These are phyloP conservation scores for Palythoa grandis DNA, from an alignment of 92 coral and sea anemone species.

Conservation along the genomic window DNA sequence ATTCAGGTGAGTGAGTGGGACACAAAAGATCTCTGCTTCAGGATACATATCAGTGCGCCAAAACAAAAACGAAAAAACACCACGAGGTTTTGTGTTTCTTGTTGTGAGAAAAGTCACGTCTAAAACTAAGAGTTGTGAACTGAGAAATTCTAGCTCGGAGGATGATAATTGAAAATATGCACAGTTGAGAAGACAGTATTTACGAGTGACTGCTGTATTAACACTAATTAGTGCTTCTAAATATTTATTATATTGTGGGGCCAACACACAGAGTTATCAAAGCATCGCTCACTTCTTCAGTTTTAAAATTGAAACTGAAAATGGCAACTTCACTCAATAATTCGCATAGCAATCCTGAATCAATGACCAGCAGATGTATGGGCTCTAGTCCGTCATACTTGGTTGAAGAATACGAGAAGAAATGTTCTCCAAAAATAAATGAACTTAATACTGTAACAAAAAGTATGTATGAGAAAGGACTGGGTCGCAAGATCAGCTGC, in stretches of 20 bases:
- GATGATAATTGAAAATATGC: neutral
- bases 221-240: neutral
- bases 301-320: neutral
- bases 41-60: neutral
- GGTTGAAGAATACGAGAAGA: constrained; percentile 76
- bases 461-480: constrained; percentile 89
- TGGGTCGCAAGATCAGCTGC: constrained; percentile 74
- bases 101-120: neutral
- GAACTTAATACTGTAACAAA: constrained; percentile 82
- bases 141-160: neutral
- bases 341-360: constrained; percentile 61
- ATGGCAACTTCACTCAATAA: constrained; percentile 31
- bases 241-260: neutral
- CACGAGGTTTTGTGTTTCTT: neutral
- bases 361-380: constrained; percentile 68
- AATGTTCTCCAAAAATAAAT: constrained; percentile 59
- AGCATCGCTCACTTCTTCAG: neutral
- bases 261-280: neutral
- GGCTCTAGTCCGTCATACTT: constrained; percentile 66
- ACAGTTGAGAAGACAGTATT: neutral
- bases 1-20: neutral
- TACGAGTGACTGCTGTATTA: neutral
- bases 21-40: neutral
- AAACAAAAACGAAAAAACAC: neutral
- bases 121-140: neutral